phyloP scores from a whole-genome alignment of 1,140 invertebrate species.

The Hypothenemus hampei region DNA sequence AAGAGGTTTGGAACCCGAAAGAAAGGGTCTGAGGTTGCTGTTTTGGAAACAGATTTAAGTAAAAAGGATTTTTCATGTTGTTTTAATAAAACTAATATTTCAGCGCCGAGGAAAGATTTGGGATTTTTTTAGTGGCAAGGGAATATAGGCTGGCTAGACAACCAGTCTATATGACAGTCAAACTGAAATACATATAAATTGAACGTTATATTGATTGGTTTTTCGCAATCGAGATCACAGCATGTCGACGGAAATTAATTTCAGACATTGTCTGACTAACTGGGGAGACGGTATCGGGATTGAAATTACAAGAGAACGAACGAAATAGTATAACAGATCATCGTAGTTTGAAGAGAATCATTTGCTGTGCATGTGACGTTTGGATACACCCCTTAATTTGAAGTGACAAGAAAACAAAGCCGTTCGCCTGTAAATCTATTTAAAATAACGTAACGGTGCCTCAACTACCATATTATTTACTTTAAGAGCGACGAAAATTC shows the following conservation, averaged over 20 bases:
- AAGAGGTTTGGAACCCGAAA: too few relatives aligned
- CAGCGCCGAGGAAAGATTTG: too few relatives aligned
- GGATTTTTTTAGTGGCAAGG: too few relatives aligned
- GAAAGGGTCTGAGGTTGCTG: too few relatives aligned
- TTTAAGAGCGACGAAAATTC: not conserved
- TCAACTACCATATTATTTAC: not conserved
- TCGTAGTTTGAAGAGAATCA: constrained; percentile 7
- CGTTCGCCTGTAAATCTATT: constrained; percentile 1
- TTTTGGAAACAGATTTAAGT: too few relatives aligned
- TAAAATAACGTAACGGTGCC: constrained; percentile 1
- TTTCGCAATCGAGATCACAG: constrained; percentile 3
- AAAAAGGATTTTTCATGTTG: too few relatives aligned
- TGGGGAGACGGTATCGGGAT: not conserved
- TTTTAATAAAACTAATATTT: too few relatives aligned
- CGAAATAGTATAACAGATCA: constrained; percentile 4
- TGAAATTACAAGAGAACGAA: constrained; percentile 6
- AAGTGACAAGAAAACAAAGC: constrained; percentile 1
- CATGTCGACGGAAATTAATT: constrained; percentile 9
- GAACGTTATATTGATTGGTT: not conserved
- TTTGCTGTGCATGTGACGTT: constrained; percentile 10
- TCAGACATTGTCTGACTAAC: constrained; percentile 9
- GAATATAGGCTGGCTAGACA: too few relatives aligned
- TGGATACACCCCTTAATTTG: constrained; percentile 13
- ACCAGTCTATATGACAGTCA: too few relatives aligned
- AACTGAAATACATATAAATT: not conserved